These are phyloP conservation scores for Strongylocentrotus purpuratus DNA, from an alignment of 35 echinoderm and acorn worm genomes.

Conservation along the genomic window DNA sequence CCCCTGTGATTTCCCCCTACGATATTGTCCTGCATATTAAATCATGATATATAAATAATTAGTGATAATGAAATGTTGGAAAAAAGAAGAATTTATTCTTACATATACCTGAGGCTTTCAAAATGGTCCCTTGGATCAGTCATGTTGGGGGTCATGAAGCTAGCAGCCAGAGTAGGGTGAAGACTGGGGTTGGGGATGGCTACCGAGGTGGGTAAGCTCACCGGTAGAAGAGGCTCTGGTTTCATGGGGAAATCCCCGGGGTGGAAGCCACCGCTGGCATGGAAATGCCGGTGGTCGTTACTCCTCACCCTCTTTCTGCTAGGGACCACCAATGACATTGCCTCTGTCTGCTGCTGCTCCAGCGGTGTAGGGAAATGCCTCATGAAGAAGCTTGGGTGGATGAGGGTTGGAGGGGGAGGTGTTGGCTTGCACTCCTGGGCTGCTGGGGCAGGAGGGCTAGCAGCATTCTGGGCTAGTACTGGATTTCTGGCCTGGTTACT, in stretches of 20 bases:
- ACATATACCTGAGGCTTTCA: conserved; percentile 74
- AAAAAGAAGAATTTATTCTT: neutral
- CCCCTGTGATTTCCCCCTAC: neutral
- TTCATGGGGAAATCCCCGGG: conserved; percentile 47
- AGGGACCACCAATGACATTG: conserved; percentile 88
- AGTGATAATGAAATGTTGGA: neutral
- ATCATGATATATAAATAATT: conserved; percentile 32
- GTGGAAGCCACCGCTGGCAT: conserved; percentile 34
- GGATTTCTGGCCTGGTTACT: conserved; percentile 26
- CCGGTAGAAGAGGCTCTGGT: conserved; percentile 62
- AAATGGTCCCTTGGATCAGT: conserved; percentile 64
- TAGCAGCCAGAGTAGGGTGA: conserved; percentile 73
- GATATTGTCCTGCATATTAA: neutral
- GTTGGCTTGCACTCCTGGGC: conserved; percentile 14
- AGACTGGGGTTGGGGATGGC: conserved; percentile 98
- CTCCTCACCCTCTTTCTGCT: conserved; percentile 63
- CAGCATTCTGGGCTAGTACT: conserved; percentile 53
- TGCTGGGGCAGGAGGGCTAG: neutral
- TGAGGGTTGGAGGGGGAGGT: neutral
- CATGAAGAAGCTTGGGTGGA: conserved; percentile 4
- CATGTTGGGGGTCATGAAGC: conserved; percentile 48
- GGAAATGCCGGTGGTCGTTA: conserved; percentile 36
- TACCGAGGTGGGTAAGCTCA: conserved; percentile 82
- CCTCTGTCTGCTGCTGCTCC: conserved; percentile 92
- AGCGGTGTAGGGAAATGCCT: neutral